Base-by-base conservation (phyloP, 2,888 invertebrate species). In the Teinopalpus imperialis region DNA sequence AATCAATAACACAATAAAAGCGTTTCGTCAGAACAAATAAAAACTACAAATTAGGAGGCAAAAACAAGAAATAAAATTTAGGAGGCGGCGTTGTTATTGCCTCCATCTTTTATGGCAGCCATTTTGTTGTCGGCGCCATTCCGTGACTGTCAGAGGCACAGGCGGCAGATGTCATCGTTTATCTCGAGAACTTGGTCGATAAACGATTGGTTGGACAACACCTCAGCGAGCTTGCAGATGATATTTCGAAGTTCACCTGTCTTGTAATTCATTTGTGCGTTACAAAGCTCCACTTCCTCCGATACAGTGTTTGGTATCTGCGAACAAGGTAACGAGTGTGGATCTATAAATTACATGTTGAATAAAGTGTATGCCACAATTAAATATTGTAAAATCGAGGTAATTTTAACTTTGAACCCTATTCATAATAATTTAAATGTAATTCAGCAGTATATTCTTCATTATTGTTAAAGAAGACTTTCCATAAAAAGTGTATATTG, bases 131-230 rank as follows among this genome's bases (percentile, higher is more conserved):
- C 31, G 52, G 51, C 51, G 54, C 56, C 57, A 49, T 56, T 48
- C 47, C 39, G 50, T 43, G 21, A 21, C 53, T 68, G 71, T 81
- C 72, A 87, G 74, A 94, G 92, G 53, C 95, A 93, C 81, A 95
- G 90, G 63, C 91, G 91, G 75, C 93, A 93, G 71, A 97, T 95
- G 68, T 93, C 93, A 53, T 93, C 91, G 81, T 97, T 96, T 67
- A 97, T 94, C 59, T 92, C 91, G 56, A 95, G 85, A 66, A 95
- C 88, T 78, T 96, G 95, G 36, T 90, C 90, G 61, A 95, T 90
- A 74, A 95, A 97, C 48, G 90, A 82, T 57, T 92, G 90, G 76
- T 96, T 93, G 36, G 90, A 81, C 67, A 95, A 90, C 39, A 95
- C 91, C 51, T 88, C 89, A 10, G 94, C 92, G 41, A 95, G 82